A percentile compares a stretch with the other conserved stretches of the same genome.
Conservation (phyloP, 2,888 invertebrate genomes). For the Calliscelio sp. region DNA sequence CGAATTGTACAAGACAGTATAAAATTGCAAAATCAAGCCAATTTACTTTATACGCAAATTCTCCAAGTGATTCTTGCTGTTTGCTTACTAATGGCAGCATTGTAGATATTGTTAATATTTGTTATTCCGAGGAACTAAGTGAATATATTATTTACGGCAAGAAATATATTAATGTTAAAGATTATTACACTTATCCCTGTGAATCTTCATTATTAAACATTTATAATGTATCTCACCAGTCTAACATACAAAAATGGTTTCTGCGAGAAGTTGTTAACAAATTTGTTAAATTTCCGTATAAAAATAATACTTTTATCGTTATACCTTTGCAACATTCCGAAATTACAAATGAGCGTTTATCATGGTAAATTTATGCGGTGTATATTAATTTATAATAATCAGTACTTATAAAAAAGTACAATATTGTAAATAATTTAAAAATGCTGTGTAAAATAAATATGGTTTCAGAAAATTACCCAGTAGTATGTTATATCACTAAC, state of each 20-base stretch:
- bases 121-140: slow-evolving; percentile 3
- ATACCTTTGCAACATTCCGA: not conserved
- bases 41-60: not conserved
- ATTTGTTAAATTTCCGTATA: not conserved
- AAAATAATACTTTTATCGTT: not conserved
- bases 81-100: slow-evolving; percentile 7
- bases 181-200: slow-evolving; percentile 37
- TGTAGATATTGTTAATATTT: slow-evolving; percentile 17
- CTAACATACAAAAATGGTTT: not conserved
- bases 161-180: slow-evolving; percentile 9
- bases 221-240: slow-evolving; percentile 2
- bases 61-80: slow-evolving; percentile 23
- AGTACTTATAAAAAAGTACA: no score
- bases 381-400: no score
- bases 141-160: slow-evolving; percentile 6
- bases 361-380: no score
- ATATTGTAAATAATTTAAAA: no score
- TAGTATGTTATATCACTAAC: no score
- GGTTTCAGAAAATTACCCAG: no score
- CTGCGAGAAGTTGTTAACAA: not conserved
- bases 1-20: slow-evolving; percentile 3
- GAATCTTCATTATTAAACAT: slow-evolving; percentile 23
- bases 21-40: not conserved
- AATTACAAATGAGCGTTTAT: no score
- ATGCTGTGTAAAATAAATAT: no score